Conservation (phyloP, 2,797 vertebrate genomes). For the Tauraco hartlaubi region DNA sequence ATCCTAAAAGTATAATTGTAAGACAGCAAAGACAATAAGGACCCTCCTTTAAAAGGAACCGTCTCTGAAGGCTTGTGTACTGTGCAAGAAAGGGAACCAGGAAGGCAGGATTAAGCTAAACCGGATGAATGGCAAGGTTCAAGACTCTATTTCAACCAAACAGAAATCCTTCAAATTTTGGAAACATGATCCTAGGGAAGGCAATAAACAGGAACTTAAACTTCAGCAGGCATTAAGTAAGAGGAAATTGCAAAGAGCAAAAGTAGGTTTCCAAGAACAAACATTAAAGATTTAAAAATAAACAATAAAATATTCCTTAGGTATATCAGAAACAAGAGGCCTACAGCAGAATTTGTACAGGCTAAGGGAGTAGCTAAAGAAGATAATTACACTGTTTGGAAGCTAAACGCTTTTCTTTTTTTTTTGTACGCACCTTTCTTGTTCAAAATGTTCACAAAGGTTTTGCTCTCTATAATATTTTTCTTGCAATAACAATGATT, state of each 20-base stretch:
- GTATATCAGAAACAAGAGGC: slow-evolving; percentile 23
- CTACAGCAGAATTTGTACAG: neutral
- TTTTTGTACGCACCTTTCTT: neutral
- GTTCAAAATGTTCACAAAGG: neutral
- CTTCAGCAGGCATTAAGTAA: slow-evolving; percentile 64
- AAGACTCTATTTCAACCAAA: slow-evolving; percentile 58
- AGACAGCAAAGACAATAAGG: neutral
- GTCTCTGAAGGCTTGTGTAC: neutral
- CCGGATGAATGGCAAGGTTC: slow-evolving; percentile 54
- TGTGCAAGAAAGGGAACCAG: slow-evolving; percentile 20
- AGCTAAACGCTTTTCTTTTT: neutral
- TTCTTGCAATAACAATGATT: neutral
- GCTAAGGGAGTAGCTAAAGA: neutral
- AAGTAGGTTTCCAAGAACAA: slow-evolving; percentile 62
- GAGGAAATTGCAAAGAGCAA: slow-evolving; percentile 66
- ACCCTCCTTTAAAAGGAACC: neutral
- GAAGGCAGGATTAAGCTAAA: slow-evolving; percentile 62
- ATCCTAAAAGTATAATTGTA: neutral
- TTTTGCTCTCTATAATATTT: neutral
- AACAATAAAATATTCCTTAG: slow-evolving; percentile 60
- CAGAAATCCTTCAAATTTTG: slow-evolving; percentile 65
- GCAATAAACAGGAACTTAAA: slow-evolving; percentile 73
- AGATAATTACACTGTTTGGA: neutral
- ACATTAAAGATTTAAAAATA: slow-evolving; percentile 60
- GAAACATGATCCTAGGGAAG: slow-evolving; percentile 62